Conservation (phyloP, 2,797 vertebrate species). For the Sebastes reedi region DNA sequence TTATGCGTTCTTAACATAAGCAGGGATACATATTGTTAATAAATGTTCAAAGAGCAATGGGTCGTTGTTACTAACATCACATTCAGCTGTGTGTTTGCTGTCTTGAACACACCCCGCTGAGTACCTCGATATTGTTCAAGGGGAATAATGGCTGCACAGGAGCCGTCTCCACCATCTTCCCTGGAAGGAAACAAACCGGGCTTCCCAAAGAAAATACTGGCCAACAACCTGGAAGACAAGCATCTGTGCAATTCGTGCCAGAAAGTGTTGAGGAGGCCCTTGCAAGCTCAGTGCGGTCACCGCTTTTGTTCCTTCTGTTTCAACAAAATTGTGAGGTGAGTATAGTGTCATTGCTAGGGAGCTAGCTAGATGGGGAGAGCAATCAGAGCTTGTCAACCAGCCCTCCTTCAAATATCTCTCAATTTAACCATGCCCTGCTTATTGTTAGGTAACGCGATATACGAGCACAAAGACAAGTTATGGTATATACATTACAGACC, state of each 20-base stretch:
- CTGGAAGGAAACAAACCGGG: conserved; percentile 92
- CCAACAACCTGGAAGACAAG: conserved; percentile 91
- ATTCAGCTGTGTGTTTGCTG: conserved; percentile 40
- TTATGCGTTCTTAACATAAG: conserved; percentile 1
- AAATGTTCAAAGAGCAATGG: conserved; percentile 25
- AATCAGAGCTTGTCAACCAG: neutral
- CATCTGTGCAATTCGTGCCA: conserved; percentile 93
- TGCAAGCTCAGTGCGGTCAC: conserved; percentile 96
- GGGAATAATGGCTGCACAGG: conserved; percentile 91
- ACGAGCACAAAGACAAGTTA: neutral
- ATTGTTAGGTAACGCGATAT: neutral
- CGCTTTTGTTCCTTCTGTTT: conserved; percentile 95
- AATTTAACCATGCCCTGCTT: neutral
- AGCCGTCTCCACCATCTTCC: conserved; percentile 90
- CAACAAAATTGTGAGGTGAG: conserved; percentile 92
- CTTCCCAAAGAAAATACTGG: conserved; percentile 92
- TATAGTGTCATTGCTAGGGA: conserved; percentile 36
- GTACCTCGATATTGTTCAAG: conserved; percentile 63
- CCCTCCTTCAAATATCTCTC: neutral
- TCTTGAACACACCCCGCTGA: conserved; percentile 75
- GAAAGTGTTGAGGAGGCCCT: conserved; percentile 91
- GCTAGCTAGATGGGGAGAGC: conserved; percentile 46
- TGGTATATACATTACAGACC: neutral
- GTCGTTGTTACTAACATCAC: conserved; percentile 9
- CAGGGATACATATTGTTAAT: neutral